phyloP scores from a whole-genome alignment of 2,113 vertebrate species.

The Neomonachus schauinslandi region DNA sequence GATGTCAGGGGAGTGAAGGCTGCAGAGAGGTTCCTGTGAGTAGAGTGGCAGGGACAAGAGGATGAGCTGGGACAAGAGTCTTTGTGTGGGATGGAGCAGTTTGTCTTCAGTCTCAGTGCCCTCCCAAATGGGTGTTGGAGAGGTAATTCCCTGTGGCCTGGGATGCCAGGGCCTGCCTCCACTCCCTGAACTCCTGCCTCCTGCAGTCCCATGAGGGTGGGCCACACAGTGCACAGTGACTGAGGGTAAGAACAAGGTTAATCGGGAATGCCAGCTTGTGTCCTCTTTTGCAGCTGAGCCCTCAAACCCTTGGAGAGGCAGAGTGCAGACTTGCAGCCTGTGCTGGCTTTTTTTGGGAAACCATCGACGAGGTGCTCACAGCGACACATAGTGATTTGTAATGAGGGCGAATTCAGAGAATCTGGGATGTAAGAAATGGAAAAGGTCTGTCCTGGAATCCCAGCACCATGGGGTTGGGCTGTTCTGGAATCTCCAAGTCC shows the following conservation, averaged over 20 bases:
- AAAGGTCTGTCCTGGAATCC: background rate
- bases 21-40: background rate
- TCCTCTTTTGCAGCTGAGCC: slow-evolving; percentile 15
- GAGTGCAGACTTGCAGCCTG: background rate
- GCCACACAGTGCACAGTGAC: background rate
- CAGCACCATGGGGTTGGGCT: background rate
- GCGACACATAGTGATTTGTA: background rate
- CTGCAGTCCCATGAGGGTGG: background rate
- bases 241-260: slow-evolving; percentile 11
- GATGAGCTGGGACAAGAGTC: background rate
- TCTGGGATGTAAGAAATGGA: background rate
- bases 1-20: background rate
- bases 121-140: background rate
- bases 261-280: slow-evolving; percentile 7
- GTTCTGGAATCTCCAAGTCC: background rate
- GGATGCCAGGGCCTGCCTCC: background rate
- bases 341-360: slow-evolving; percentile 30
- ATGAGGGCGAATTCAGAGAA: background rate
- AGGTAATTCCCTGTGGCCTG: background rate
- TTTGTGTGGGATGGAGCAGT: too few relatives aligned
- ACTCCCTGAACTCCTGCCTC: background rate
- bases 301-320: background rate
- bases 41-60: background rate
- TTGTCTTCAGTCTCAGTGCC: background rate
- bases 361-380: background rate